phyloP scores from a whole-genome alignment of 2,797 vertebrate species.

The Ctenosaura bakeri region DNA sequence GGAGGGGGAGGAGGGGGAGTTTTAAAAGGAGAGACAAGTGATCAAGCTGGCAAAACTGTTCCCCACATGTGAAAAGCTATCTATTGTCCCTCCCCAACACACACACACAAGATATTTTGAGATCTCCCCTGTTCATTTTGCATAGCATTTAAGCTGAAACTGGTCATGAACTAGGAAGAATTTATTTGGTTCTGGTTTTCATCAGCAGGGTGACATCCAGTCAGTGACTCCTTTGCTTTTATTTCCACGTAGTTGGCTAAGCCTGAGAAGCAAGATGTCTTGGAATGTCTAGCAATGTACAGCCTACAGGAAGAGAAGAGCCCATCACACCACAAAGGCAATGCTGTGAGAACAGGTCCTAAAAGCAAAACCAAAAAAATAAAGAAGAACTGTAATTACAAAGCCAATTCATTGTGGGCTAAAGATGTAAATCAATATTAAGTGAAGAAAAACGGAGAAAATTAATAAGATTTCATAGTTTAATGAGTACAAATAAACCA shows the following conservation, averaged over 20 bases:
- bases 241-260: constrained; percentile 70
- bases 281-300: constrained; percentile 56
- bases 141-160: constrained; percentile 56
- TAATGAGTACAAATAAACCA: constrained; percentile 18
- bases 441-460: constrained; percentile 1
- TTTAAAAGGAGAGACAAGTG: background rate
- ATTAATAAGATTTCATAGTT: background rate
- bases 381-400: background rate
- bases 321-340: constrained; percentile 70
- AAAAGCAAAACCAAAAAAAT: background rate
- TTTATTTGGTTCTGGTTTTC: constrained; percentile 53
- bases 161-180: constrained; percentile 58
- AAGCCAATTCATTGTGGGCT: background rate
- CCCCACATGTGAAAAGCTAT: background rate
- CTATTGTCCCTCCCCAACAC: background rate
- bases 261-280: constrained; percentile 63
- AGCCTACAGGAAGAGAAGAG: constrained; percentile 51
- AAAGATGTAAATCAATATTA: background rate
- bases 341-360: constrained; percentile 68
- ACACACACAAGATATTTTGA: background rate
- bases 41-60: background rate
- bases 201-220: constrained; percentile 12
- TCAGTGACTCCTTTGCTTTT: constrained; percentile 60
- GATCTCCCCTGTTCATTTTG: background rate
- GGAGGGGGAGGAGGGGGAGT: constrained; percentile 3